Evolutionary conservation across 2,797 vertebrate species (phyloP).

Genomic region (Steatocranus sp.): DNA sequence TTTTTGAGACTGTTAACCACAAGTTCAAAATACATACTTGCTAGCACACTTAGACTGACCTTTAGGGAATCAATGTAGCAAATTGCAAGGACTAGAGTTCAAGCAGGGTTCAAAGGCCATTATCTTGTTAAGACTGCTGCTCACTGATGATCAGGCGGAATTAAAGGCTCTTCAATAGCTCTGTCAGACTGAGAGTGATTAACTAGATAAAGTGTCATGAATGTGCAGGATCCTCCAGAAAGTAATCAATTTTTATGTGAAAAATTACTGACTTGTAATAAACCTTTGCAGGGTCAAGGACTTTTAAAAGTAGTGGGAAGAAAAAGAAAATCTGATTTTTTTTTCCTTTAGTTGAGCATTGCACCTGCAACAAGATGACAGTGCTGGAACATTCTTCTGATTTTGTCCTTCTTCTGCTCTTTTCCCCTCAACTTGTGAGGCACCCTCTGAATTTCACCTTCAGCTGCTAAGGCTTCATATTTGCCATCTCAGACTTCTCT

Average conservation of each 20-base stretch:
- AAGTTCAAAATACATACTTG: neutral
- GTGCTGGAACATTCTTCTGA: neutral
- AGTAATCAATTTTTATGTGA: neutral
- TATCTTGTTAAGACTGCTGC: neutral
- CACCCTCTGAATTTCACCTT: conserved; percentile 21
- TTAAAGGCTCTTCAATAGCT: neutral
- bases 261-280: neutral
- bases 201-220: conserved; percentile 1
- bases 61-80: neutral
- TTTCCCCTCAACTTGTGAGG: neutral
- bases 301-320: neutral
- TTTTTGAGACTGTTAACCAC: neutral
- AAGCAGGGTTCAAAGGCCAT: neutral
- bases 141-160: neutral
- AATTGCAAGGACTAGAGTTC: neutral
- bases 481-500: conserved; percentile 3
- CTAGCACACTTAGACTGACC: neutral
- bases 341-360: neutral
- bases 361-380: neutral
- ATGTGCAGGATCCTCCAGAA: conserved; percentile 8
- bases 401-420: neutral
- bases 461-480: neutral
- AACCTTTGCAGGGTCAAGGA: neutral
- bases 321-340: neutral
- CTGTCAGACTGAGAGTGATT: neutral